Evolutionary conservation across 1,140 invertebrate genomes (phyloP).

Genomic region (Drosophila sucinea): DNA sequence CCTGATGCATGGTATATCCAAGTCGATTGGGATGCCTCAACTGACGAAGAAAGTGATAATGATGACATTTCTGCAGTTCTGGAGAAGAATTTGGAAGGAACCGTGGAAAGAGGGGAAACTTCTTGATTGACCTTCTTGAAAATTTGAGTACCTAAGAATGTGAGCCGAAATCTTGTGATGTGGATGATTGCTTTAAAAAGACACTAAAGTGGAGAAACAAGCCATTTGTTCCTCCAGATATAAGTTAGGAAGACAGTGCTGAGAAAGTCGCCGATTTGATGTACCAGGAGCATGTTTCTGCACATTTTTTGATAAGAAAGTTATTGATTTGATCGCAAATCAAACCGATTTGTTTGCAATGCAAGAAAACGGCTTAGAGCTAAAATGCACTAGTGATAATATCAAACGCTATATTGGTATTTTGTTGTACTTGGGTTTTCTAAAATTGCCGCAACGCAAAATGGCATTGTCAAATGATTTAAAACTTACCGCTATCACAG

Average conservation of each 20-base stretch:
- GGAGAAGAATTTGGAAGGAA: slow-evolving; percentile 21
- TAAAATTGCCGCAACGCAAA: slow-evolving; percentile 13
- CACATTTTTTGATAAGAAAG: neutral
- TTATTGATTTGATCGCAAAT: too few relatives aligned
- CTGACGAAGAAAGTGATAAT: slow-evolving; percentile 24
- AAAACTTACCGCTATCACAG: slow-evolving; percentile 10
- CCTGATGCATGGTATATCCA: too few relatives aligned
- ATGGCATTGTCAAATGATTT: slow-evolving; percentile 19
- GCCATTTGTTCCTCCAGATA: neutral
- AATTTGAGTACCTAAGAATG: neutral
- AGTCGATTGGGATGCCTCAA: slow-evolving; percentile 17
- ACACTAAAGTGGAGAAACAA: slow-evolving; percentile 15
- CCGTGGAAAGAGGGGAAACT: slow-evolving; percentile 3
- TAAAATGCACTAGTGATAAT: slow-evolving; percentile 1
- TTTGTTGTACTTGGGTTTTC: slow-evolving; percentile 5
- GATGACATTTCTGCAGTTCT: slow-evolving; percentile 21
- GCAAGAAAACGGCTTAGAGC: slow-evolving; percentile 19
- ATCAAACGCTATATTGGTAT: slow-evolving; percentile 16
- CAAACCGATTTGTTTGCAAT: too few relatives aligned
- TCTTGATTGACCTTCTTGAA: slow-evolving; percentile 7
- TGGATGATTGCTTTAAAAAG: slow-evolving; percentile 11
- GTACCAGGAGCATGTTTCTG: slow-evolving; percentile 10
- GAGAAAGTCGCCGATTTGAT: neutral
- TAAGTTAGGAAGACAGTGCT: neutral
- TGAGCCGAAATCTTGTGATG: slow-evolving; percentile 1